Conservation (phyloP, 2,113 vertebrate genomes). For the Megalops atlanticus region DNA sequence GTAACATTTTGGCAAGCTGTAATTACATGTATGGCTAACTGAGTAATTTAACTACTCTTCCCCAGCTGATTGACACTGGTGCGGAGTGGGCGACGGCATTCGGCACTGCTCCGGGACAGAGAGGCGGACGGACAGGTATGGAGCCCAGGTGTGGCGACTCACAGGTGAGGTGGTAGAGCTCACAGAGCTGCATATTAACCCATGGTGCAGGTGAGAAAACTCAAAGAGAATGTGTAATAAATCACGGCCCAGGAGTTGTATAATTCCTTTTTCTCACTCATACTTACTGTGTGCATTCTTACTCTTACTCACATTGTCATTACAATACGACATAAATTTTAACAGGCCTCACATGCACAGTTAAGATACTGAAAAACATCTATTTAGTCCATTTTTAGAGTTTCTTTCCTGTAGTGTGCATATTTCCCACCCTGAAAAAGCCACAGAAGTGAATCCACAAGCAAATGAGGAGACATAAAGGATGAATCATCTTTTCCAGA, state of each 20-base stretch:
- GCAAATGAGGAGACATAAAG: neutral
- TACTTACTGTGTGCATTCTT: no score
- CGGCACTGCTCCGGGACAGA: neutral
- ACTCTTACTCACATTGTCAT: no score
- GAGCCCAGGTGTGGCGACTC: neutral
- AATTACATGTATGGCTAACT: slow-evolving; percentile 78
- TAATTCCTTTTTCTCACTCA: no score
- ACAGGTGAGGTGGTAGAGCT: neutral
- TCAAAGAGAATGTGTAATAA: no score
- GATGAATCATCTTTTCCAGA: neutral
- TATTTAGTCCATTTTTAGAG: neutral
- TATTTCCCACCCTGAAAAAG: neutral
- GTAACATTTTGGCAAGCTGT: slow-evolving; percentile 79
- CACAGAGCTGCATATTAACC: neutral
- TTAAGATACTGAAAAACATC: neutral
- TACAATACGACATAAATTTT: no score
- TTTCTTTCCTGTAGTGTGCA: neutral
- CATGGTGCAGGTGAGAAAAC: no score
- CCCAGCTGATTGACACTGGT: slow-evolving; percentile 72
- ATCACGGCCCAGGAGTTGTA: no score
- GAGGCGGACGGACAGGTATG: no score
- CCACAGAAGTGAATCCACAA: neutral
- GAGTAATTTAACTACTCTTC: slow-evolving; percentile 78
- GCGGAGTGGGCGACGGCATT: neutral
- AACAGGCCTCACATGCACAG: neutral